Base-by-base conservation (phyloP, 2,113 vertebrate species). In the Suricata suricatta region DNA sequence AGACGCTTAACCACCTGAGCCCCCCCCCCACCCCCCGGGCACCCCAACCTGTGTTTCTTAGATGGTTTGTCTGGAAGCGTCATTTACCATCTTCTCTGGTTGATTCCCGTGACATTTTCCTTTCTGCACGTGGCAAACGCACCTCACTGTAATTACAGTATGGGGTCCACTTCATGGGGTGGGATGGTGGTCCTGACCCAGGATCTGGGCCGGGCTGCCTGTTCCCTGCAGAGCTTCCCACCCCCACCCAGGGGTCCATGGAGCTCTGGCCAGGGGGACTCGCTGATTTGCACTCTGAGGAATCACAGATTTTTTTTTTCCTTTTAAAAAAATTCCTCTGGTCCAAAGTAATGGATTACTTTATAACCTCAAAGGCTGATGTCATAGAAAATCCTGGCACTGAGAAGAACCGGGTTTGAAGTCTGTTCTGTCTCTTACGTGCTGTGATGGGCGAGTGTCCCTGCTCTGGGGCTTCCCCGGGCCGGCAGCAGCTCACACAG, bases 111-210 rank as follows among this genome's bases (percentile, higher is more conserved):
- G 80, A 35, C 17, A 10, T 31, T 44, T n/a, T 38, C 12, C 47
- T 66, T 44, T 44, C 63, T 64, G 21, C 12, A 1, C 52, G 27
- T 41, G 47, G 47, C 76, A 85, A 60, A 21, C 0, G 27, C 21
- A 44, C 33, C 2, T n/a, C 25, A 3, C 14, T 9, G 6, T 77
- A 35, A 77, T 44, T 25, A 4, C 13, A 27, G 54, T 21, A 17
- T 50, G 17, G 50, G 79, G 35, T 35, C 69, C 47, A n/a, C 60
- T 31, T 79, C n/a, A 16, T 54, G 44, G 97, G 97, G 95, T 96
- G 97, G 97, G 98, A 79, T 95, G 80, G 27, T 97, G 97, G 93
- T 97, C 96, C 44, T 98, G 98, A 98, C 96, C 96, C 96, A 97
- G 77, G 97, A 97, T 93, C 96, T 93, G 95, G 86, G 92, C 96